Percentiles rank a stretch among this genome's conserved stretches.
phyloP scores from a whole-genome alignment of 2,113 vertebrate genomes.

The Tetrax tetrax region DNA sequence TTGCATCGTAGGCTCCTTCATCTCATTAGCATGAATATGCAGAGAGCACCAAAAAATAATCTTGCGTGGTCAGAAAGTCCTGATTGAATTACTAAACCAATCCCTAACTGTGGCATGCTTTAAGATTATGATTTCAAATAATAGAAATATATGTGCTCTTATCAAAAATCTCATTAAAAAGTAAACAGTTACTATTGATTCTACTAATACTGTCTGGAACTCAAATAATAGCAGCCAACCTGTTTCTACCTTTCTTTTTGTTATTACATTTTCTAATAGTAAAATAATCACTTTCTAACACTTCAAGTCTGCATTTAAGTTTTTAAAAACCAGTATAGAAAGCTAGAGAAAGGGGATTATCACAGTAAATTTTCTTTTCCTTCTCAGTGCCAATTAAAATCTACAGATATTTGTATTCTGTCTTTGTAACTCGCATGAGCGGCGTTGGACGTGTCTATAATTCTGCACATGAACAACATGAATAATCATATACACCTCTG shows the following conservation, averaged over 20 bases:
- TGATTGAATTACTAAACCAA: neutral
- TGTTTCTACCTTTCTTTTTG: neutral
- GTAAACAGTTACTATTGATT: neutral
- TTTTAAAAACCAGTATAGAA: neutral
- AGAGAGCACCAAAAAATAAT: neutral
- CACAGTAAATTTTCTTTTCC: neutral
- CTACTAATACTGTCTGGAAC: neutral
- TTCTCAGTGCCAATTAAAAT: neutral
- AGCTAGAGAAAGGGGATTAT: neutral
- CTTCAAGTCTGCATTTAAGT: neutral
- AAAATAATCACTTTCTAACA: neutral
- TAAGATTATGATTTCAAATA: neutral
- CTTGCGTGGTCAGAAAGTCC: neutral
- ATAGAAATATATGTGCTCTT: neutral
- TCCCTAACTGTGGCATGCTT: neutral
- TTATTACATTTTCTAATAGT: neutral
- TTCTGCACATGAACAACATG: neutral
- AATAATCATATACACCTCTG: neutral
- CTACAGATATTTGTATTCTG: neutral
- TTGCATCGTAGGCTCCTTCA: neutral
- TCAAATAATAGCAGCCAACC: neutral
- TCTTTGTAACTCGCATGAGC: neutral
- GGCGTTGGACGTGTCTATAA: neutral
- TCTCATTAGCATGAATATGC: neutral
- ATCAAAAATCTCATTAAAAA: slow-evolving; percentile 1